Evolutionary conservation across 2,797 vertebrate species (phyloP), one percentile per base, ranked within the genome.

Genomic region (Chloroceryle inda): DNA sequence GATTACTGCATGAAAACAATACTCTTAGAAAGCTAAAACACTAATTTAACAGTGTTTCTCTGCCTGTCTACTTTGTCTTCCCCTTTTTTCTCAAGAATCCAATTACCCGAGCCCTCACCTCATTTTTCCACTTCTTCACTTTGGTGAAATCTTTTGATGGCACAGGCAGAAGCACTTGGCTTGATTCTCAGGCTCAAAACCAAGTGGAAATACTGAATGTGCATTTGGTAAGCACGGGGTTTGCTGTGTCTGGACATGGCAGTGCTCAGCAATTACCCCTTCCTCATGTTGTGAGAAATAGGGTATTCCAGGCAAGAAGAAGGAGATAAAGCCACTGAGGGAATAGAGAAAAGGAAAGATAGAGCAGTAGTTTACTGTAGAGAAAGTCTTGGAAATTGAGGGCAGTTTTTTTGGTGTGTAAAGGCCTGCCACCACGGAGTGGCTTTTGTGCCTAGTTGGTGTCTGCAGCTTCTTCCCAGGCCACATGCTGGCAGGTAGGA

Each of bases 1-100:
- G 74, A 93, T 95, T 92, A 67, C 38, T 83, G 29, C 23, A 66
- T 71, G 92, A 92, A 96, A 90, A 47, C 53, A 92, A 67, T 94
- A 29, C 20, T 53, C 59, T n/a, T 45, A 47, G 75, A 85, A 93
- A 95, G 53, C 42, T 69, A 56, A 94, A 87, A 26, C 58, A 63
- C 4, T 85, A 33, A 91, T 92, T 77, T 73, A 85, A 61, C 56
- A 52, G 6, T 47, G 24, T 15, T 68, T 72, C n/a, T 37, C 13
- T 59, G 19, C n/a, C 27, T 89, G 35, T 74, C 37, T 79, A 22
- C n/a, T 45, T 69, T 68, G 11, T 68, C 26, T 64, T 68, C 40
- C 9, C 14, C 37, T 50, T 91, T 90, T 42, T 81, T 15, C 3
- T 88, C 44, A 17, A 79, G 71, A 76, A 42, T 11, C 5, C 9